Conservation (phyloP, 2,888 invertebrate genomes). For the Clitarchus hookeri region DNA sequence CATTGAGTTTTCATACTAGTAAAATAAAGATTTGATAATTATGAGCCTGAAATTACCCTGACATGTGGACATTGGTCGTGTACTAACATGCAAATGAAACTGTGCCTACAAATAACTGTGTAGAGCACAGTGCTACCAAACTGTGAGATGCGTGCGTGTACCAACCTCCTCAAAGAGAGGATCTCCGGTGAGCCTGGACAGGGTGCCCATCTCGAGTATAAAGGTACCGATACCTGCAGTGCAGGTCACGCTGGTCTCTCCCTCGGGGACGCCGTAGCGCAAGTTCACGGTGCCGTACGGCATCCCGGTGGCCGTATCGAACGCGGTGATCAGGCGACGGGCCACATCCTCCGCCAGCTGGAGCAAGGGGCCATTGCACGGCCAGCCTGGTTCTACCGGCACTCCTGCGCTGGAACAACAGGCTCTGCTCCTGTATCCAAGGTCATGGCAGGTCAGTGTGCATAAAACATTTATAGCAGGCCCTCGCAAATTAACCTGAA, state of each 20-base stretch:
- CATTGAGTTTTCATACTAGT: too few species aligned
- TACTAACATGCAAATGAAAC: background rate
- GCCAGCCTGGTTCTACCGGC: constrained; percentile 91
- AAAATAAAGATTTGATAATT: too few species aligned
- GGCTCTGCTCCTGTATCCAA: too few species aligned
- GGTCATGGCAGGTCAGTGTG: too few species aligned
- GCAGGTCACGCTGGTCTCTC: constrained; percentile 96
- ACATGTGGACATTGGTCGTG: background rate
- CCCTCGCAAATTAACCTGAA: too few species aligned
- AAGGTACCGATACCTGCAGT: constrained; percentile 98
- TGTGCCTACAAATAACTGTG: background rate
- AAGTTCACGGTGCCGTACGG: constrained; percentile 97
- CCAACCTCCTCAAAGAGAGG: constrained; percentile 87
- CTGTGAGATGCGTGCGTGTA: background rate
- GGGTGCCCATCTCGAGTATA: constrained; percentile 93
- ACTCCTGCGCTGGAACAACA: constrained; percentile 67
- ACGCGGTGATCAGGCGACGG: constrained; percentile 85
- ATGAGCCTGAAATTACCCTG: too few species aligned
- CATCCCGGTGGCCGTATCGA: constrained; percentile 92
- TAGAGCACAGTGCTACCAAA: too few species aligned
- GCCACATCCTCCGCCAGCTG: constrained; percentile 94
- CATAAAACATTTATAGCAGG: too few species aligned
- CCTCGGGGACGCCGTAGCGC: constrained; percentile 86
- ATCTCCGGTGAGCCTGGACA: constrained; percentile 91
- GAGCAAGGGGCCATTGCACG: constrained; percentile 93